Conservation (phyloP, 35 echinoderm and acorn worm species). For the Apostichopus japonicus region DNA sequence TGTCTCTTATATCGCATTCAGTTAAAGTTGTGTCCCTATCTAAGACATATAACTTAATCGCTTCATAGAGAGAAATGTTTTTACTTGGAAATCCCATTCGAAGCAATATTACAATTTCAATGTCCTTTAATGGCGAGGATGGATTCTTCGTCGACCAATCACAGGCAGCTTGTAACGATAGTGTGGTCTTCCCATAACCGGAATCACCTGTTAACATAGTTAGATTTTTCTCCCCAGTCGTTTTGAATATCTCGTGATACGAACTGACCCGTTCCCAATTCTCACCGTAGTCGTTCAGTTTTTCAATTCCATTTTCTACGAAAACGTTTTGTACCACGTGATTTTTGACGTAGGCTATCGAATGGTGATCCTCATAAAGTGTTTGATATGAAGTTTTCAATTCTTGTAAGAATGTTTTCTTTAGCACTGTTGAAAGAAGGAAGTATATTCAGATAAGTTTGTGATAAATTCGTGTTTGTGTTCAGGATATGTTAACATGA, state of each 20-base stretch:
- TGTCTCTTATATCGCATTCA: not conserved
- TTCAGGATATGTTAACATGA: too few species aligned
- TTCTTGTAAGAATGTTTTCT: not conserved
- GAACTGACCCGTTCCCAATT: not conserved
- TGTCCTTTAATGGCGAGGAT: not conserved
- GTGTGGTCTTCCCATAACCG: slow-evolving; percentile 14
- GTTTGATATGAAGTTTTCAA: not conserved
- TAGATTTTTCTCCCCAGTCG: not conserved
- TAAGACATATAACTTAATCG: not conserved
- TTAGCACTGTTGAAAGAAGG: not conserved
- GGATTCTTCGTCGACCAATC: not conserved
- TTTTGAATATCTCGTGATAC: not conserved
- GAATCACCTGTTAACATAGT: not conserved
- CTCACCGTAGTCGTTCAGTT: not conserved
- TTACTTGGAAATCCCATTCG: not conserved
- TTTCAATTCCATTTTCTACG: not conserved
- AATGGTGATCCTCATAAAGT: not conserved
- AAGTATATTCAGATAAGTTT: too few species aligned
- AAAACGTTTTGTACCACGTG: not conserved
- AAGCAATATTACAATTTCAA: slow-evolving; percentile 18
- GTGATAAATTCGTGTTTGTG: too few species aligned
- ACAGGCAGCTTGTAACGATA: not conserved
- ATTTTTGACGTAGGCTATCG: not conserved
- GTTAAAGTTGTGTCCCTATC: not conserved
- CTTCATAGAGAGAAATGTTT: not conserved